Evolutionary conservation across 2,113 vertebrate genomes (phyloP).

Genomic region (Gorsachius goisagi): DNA sequence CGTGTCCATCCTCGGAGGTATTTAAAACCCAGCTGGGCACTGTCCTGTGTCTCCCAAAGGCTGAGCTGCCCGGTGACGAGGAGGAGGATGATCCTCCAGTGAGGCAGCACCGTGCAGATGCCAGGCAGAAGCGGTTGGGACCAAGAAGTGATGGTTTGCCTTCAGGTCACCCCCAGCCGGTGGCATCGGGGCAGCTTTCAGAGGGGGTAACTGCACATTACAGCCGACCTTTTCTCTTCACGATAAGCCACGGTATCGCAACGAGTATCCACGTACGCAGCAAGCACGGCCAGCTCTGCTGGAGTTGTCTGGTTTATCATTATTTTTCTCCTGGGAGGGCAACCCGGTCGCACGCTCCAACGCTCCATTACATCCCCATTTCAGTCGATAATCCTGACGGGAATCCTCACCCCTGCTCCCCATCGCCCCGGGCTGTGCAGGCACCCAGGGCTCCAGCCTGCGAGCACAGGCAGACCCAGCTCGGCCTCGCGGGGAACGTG

Average conservation of each 20-base stretch:
- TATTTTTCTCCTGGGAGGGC: background rate
- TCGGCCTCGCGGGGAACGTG: background rate
- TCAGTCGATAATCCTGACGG: background rate
- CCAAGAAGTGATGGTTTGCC: background rate
- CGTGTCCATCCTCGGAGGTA: background rate
- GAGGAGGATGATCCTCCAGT: background rate
- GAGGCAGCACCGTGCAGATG: background rate
- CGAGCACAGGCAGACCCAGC: background rate
- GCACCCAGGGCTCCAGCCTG: background rate
- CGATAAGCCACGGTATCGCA: accelerated
- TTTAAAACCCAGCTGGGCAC: background rate
- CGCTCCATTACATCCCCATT: background rate
- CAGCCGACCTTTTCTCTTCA: background rate
- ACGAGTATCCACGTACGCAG: accelerated
- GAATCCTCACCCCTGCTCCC: background rate
- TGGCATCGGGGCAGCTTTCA: background rate
- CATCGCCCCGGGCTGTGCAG: background rate
- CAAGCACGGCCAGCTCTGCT: background rate
- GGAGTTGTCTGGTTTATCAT: conserved; percentile 1
- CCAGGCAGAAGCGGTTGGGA: background rate
- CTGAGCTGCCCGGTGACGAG: background rate
- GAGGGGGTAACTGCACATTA: background rate
- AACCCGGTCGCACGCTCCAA: background rate
- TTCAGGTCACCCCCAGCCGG: background rate
- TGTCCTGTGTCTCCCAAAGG: background rate